Evolutionary conservation across 2,888 invertebrate genomes (phyloP).

Genomic region (Andrena flavipes): DNA sequence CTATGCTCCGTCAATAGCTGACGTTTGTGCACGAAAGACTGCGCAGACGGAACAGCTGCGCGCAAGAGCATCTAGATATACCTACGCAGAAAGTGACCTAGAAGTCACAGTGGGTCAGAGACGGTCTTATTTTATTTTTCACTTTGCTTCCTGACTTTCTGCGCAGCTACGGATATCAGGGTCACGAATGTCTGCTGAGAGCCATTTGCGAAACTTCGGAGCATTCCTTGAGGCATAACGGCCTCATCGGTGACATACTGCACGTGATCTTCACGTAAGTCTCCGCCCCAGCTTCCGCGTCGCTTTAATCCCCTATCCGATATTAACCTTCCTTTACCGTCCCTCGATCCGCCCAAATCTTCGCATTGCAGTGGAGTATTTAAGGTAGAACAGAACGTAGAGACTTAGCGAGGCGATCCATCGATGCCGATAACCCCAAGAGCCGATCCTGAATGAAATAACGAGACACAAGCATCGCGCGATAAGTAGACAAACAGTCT

Average conservation of each 20-base stretch:
- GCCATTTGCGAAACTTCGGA: constrained; percentile 92
- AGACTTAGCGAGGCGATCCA: too few relatives aligned
- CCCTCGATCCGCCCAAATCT: too few relatives aligned
- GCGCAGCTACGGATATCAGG: constrained; percentile 68
- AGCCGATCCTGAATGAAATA: too few relatives aligned
- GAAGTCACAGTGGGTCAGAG: constrained; percentile 55
- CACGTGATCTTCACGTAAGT: constrained; percentile 90
- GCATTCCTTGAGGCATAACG: constrained; percentile 89
- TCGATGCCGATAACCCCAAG: too few relatives aligned
- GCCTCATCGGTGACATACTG: constrained; percentile 90
- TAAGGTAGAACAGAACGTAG: too few relatives aligned
- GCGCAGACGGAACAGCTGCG: constrained; percentile 16
- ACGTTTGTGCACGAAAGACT: neutral
- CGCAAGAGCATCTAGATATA: constrained; percentile 16
- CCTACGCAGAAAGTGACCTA: constrained; percentile 41
- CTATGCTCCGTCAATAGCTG: neutral
- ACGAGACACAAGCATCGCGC: neutral
- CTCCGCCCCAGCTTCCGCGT: constrained; percentile 19
- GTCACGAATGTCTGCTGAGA: constrained; percentile 89
- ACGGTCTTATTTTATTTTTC: constrained; percentile 57
- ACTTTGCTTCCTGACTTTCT: constrained; percentile 49
- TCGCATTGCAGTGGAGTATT: too few relatives aligned
- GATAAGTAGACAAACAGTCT: neutral
- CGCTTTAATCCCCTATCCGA: neutral
- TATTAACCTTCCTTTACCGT: neutral